These are phyloP conservation scores for Engraulis encrasicolus DNA, from an alignment of 2,113 vertebrate species.

Conservation along the genomic window DNA sequence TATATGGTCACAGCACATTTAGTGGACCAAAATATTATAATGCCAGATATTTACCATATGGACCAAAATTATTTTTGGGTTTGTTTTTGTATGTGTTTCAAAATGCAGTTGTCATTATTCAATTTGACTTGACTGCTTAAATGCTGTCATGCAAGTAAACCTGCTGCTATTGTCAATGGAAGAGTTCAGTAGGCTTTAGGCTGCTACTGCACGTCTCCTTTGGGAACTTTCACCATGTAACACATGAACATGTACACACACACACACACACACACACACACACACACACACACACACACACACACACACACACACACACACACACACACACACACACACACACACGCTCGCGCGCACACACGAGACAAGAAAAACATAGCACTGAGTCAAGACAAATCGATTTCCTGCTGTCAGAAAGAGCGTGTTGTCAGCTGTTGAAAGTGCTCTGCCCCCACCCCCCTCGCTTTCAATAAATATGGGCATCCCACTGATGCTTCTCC, in stretches of 20 bases:
- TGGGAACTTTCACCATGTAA: background rate
- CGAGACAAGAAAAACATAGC: too few species aligned
- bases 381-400: background rate
- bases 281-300: background rate
- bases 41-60: too few species aligned
- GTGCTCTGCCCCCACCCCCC: too few species aligned
- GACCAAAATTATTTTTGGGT: too few species aligned
- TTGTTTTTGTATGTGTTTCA: too few species aligned
- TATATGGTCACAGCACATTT: too few species aligned
- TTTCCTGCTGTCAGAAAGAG: conserved; percentile 40
- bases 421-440: conserved; percentile 11
- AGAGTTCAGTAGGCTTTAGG: background rate
- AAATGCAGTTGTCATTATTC: background rate
- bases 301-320: background rate
- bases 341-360: background rate
- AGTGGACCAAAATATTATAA: too few species aligned
- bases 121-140: background rate
- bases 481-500: too few species aligned
- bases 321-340: conserved; percentile 8
- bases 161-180: background rate
- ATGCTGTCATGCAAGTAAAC: background rate
- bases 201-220: background rate
- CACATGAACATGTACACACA: background rate
- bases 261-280: conserved; percentile 5
- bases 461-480: too few species aligned